Evolutionary conservation across 1,140 invertebrate genomes (phyloP).

Genomic region (Ceratina australensis): DNA sequence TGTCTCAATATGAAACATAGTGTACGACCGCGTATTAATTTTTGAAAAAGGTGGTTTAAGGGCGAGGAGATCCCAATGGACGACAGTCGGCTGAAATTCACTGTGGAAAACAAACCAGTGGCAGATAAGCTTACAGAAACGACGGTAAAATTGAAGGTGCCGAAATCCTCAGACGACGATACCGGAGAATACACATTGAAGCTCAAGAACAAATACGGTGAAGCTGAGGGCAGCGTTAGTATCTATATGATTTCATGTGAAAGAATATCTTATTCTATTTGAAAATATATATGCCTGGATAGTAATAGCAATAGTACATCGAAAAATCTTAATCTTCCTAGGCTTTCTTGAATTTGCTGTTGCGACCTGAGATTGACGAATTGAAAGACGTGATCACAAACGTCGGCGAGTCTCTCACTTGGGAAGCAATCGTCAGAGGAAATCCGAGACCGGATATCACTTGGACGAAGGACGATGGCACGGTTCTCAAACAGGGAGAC

Average conservation of each 20-base stretch:
- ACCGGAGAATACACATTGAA: slow-evolving; percentile 90
- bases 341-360: slow-evolving; percentile 86
- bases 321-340: too few species aligned
- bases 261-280: too few species aligned
- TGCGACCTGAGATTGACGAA: slow-evolving; percentile 87
- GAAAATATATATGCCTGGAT: too few species aligned
- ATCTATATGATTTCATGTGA: not conserved
- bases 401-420: slow-evolving; percentile 86
- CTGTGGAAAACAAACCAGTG: slow-evolving; percentile 82
- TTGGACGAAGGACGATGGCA: slow-evolving; percentile 84
- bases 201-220: slow-evolving; percentile 88
- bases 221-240: slow-evolving; percentile 83
- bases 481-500: slow-evolving; percentile 81
- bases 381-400: slow-evolving; percentile 86
- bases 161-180: slow-evolving; percentile 85
- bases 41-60: slow-evolving; percentile 75
- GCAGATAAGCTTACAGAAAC: slow-evolving; percentile 88
- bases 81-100: slow-evolving; percentile 78
- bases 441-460: slow-evolving; percentile 89
- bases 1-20: not conserved
- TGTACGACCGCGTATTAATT: not conserved
- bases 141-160: slow-evolving; percentile 85
- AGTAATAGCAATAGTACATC: too few species aligned
- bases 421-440: slow-evolving; percentile 86
- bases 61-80: slow-evolving; percentile 76